Evolutionary conservation across 2,797 vertebrate species (phyloP).

Genomic region (Echiichthys vipera): DNA sequence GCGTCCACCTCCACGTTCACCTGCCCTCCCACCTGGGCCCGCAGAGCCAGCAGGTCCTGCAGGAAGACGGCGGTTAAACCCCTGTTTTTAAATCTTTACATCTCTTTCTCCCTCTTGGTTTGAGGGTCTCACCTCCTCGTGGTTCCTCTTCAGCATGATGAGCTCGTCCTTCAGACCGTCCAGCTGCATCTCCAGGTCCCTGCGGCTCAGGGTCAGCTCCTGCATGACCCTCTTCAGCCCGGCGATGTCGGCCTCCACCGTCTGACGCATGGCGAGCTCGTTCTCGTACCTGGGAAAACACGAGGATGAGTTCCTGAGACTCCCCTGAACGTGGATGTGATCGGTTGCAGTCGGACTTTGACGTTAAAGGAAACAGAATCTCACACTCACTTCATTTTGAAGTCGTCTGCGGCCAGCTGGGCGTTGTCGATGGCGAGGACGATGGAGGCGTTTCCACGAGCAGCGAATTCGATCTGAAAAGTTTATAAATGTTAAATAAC

Average conservation of each 20-base stretch:
- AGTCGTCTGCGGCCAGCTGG: slow-evolving; percentile 85
- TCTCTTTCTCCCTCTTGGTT: not conserved
- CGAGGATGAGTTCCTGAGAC: not conserved
- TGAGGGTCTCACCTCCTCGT: slow-evolving; percentile 85
- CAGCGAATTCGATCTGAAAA: slow-evolving; percentile 29
- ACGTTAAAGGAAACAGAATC: not conserved
- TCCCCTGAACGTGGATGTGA: too few species aligned
- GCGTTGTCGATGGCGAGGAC: slow-evolving; percentile 84
- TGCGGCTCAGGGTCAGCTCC: slow-evolving; percentile 86
- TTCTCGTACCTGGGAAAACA: slow-evolving; percentile 45
- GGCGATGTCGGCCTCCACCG: slow-evolving; percentile 73
- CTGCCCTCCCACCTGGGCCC: slow-evolving; percentile 79
- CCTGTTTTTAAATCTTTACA: too few species aligned
- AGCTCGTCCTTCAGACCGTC: slow-evolving; percentile 88
- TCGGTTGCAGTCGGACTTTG: not conserved
- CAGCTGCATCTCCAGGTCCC: slow-evolving; percentile 89
- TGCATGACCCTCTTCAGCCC: slow-evolving; percentile 70
- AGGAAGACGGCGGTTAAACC: not conserved
- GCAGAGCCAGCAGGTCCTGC: slow-evolving; percentile 82
- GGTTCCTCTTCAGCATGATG: slow-evolving; percentile 88
- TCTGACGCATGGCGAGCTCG: slow-evolving; percentile 23
- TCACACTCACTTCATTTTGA: slow-evolving; percentile 83
- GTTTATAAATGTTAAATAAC: not conserved
- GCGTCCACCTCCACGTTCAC: slow-evolving; percentile 89
- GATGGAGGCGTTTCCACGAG: slow-evolving; percentile 68